Conservation (phyloP, 1,140 invertebrate species). For the Lepidurus packardi region DNA sequence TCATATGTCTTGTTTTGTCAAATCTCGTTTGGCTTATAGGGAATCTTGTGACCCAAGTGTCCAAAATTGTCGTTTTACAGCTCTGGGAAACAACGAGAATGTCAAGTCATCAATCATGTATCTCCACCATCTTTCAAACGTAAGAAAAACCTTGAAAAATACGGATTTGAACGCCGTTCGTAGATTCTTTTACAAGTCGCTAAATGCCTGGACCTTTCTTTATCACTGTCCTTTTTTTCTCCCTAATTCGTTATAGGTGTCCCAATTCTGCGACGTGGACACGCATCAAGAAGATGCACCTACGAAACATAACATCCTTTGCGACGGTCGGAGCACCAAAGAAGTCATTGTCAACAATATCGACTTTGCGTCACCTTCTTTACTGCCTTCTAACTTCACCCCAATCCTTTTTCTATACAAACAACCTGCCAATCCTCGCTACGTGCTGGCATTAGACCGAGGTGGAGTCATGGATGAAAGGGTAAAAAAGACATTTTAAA, state of each 20-base stretch:
- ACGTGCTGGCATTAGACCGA: constrained; percentile 40
- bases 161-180: neutral
- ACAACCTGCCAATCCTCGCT: constrained; percentile 39
- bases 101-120: constrained; percentile 55
- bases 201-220: constrained; percentile 22
- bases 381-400: constrained; percentile 22
- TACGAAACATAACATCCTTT: constrained; percentile 63
- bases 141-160: constrained; percentile 26
- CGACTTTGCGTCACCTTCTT: constrained; percentile 49
- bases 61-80: constrained; percentile 39
- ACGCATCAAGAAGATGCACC: constrained; percentile 57
- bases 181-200: neutral
- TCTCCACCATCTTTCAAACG: constrained; percentile 41
- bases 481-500: constrained; percentile 36
- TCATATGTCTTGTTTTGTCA: too few species aligned
- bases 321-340: constrained; percentile 53
- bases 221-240: neutral
- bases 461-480: constrained; percentile 41
- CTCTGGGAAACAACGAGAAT: constrained; percentile 36
- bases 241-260: constrained; percentile 43
- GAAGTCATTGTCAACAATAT: constrained; percentile 56
- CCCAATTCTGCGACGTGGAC: constrained; percentile 56
- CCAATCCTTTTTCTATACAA: constrained; percentile 34
- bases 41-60: constrained; percentile 40
- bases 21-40: constrained; percentile 39